These are phyloP conservation scores for Norana najaformis DNA, from an alignment of 2,888 invertebrate species.

Conservation along the genomic window DNA sequence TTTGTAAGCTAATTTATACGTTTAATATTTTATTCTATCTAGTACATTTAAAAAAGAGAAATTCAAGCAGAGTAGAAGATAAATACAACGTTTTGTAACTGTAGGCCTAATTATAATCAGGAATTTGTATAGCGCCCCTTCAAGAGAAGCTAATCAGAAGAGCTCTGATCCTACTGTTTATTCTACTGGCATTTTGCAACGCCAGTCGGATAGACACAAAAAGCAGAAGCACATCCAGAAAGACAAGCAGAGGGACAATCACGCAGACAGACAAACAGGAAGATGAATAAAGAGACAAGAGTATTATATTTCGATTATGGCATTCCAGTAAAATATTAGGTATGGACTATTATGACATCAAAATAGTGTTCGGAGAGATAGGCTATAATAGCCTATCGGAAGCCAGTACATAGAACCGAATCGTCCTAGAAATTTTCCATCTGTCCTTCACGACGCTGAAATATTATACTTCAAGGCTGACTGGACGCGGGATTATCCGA, in stretches of 20 bases:
- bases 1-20: not conserved
- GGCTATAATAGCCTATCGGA: not conserved
- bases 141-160: too few species aligned
- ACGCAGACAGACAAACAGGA: too few species aligned
- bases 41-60: not conserved
- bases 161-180: too few species aligned
- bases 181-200: too few species aligned
- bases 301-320: not conserved
- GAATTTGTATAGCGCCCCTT: too few species aligned
- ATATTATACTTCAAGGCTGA: not conserved
- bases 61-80: not conserved
- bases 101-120: not conserved
- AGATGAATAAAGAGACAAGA: too few species aligned
- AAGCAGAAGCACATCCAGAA: not conserved
- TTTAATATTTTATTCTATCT: not conserved
- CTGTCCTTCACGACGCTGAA: not conserved
- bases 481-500: not conserved
- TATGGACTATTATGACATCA: not conserved
- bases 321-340: not conserved
- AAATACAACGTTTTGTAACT: not conserved
- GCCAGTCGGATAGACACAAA: too few species aligned
- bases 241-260: too few species aligned
- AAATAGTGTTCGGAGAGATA: not conserved
- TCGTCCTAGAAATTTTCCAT: not conserved
- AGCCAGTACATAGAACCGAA: not conserved